These are phyloP conservation scores for Macaria notata DNA, from an alignment of 2,888 invertebrate genomes.

Conservation along the genomic window DNA sequence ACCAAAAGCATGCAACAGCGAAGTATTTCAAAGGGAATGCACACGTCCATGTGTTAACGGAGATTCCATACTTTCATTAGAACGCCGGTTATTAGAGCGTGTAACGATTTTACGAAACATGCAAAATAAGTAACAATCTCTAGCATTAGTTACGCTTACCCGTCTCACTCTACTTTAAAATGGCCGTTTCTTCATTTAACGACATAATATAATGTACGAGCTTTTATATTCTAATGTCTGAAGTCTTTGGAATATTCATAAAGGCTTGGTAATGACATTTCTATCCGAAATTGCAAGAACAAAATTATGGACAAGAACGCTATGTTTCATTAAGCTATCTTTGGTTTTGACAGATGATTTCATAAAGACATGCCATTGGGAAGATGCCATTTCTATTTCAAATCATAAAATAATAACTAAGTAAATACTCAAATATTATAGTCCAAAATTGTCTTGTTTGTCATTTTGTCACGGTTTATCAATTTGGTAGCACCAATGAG, in stretches of 20 bases:
- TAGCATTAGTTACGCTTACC: conserved; percentile 74
- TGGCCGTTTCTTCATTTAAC: conserved; percentile 70
- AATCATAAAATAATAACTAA: too few relatives aligned
- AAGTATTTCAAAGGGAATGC: conserved; percentile 26
- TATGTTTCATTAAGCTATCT: too few relatives aligned
- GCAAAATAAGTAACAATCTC: conserved; percentile 81
- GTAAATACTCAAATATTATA: too few relatives aligned
- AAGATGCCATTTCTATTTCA: too few relatives aligned
- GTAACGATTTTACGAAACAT: conserved; percentile 80
- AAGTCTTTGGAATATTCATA: too few relatives aligned
- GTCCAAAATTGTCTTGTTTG: too few relatives aligned
- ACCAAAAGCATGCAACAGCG: too few relatives aligned
- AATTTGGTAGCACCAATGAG: conserved; percentile 14
- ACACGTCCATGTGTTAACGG: conserved; percentile 12
- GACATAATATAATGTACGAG: conserved; percentile 61
- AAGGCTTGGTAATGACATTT: too few relatives aligned
- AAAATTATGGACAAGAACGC: too few relatives aligned
- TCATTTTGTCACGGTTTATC: conserved; percentile 7
- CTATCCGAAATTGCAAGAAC: too few relatives aligned
- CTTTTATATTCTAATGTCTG: conserved; percentile 36
- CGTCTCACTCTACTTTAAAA: conserved; percentile 71
- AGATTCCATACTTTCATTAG: conserved; percentile 76
- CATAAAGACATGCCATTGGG: too few relatives aligned
- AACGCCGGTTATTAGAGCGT: conserved; percentile 75
- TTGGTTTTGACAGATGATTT: too few relatives aligned